These are phyloP conservation scores for Beaufortia kweichowensis DNA, from an alignment of 2,113 vertebrate species.

Conservation along the genomic window DNA sequence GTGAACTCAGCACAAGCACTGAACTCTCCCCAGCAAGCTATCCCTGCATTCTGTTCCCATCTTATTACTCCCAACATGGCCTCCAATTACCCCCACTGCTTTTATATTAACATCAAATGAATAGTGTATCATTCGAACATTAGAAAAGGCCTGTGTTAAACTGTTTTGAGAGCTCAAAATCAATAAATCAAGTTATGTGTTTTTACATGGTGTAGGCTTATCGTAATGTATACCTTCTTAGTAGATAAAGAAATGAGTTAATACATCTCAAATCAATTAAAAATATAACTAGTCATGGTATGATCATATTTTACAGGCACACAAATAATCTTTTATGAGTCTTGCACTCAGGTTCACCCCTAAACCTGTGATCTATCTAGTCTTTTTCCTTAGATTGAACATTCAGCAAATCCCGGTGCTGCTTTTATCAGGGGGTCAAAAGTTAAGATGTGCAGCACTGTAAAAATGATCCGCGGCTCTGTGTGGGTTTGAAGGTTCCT, in stretches of 20 bases:
- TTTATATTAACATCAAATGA: not conserved
- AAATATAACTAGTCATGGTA: slow-evolving; percentile 10
- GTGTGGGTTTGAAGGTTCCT: slow-evolving; percentile 43
- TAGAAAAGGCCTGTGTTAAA: not conserved
- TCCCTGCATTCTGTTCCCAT: not conserved
- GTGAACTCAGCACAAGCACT: slow-evolving; percentile 66
- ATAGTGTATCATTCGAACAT: not conserved
- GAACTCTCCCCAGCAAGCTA: slow-evolving; percentile 49
- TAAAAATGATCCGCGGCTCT: slow-evolving; percentile 43
- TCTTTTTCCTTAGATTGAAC: slow-evolving; percentile 31
- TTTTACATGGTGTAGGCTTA: slow-evolving; percentile 3
- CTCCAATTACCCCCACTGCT: not conserved
- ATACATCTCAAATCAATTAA: slow-evolving; percentile 38
- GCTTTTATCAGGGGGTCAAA: slow-evolving; percentile 45
- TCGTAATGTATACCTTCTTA: not conserved
- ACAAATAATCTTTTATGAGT: slow-evolving; percentile 19
- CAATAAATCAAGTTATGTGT: not conserved
- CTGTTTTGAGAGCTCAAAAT: not conserved
- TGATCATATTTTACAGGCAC: not conserved
- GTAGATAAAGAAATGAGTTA: not conserved
- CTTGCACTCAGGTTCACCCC: slow-evolving; percentile 37
- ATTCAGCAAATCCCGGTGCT: slow-evolving; percentile 41
- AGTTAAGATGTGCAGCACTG: slow-evolving; percentile 45
- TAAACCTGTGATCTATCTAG: slow-evolving; percentile 38
- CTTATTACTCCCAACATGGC: slow-evolving; percentile 26